These are phyloP conservation scores for Clarias gariepinus DNA, from an alignment of 2,113 vertebrate genomes.

Conservation along the genomic window DNA sequence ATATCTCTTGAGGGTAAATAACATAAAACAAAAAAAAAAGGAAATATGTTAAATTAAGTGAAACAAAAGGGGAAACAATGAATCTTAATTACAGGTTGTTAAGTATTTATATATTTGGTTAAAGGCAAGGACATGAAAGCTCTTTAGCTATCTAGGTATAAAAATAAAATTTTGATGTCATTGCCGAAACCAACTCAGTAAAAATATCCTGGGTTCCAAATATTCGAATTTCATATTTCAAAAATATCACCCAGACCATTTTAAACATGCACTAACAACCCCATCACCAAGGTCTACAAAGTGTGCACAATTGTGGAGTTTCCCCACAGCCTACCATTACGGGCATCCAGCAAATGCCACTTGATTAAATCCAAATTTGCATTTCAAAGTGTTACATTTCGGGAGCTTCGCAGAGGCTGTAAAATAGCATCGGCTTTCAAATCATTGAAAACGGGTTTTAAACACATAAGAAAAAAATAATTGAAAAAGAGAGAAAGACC, in stretches of 20 bases:
- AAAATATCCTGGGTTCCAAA: background rate
- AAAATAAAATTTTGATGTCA: background rate
- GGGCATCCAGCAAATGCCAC: constrained; percentile 59
- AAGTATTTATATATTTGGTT: too few relatives aligned
- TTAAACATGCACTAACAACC: constrained; percentile 25
- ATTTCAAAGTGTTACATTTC: constrained; percentile 73
- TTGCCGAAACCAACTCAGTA: background rate
- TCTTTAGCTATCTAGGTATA: background rate
- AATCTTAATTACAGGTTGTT: background rate
- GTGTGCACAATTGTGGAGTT: constrained; percentile 41
- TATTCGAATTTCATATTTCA: background rate
- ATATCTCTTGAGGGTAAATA: background rate
- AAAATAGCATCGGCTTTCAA: constrained; percentile 77
- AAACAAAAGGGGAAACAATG: background rate
- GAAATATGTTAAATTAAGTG: background rate
- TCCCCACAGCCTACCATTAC: constrained; percentile 52
- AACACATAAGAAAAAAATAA: constrained; percentile 55
- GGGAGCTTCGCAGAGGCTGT: constrained; percentile 66
- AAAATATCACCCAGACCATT: constrained; percentile 33
- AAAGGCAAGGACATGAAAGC: background rate
- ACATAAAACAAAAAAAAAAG: background rate
- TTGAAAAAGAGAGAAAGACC: constrained; percentile 58
- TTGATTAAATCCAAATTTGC: constrained; percentile 73
- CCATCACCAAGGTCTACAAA: background rate
- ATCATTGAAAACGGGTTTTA: constrained; percentile 73